Evolutionary conservation across 2,888 invertebrate genomes (phyloP), one percentile per base, ranked within the genome.

Genomic region (Apamea sordens): DNA sequence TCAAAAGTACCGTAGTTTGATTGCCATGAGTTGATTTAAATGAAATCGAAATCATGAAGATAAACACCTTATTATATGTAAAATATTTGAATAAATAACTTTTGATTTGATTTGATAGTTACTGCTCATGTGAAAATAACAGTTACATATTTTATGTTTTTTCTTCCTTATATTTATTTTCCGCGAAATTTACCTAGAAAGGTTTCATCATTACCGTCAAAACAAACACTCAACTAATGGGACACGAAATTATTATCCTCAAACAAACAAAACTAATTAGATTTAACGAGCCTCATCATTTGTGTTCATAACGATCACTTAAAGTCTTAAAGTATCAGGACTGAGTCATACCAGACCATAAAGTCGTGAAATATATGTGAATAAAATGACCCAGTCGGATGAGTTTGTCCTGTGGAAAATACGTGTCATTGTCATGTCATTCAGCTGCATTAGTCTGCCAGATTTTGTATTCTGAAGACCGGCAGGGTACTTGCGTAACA

Each of bases 261-360:
- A 63, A 71, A 74, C 50, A 59, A 64, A 78, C 41, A 56, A 71
- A 77, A 59, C 74, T 61, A 77, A 84, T 82, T 71, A 65, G 2
- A n/a, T 59, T 82, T 84, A 47, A 84, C 53, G 82, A 77, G 50
- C 28, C 11, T n/a, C 67, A 64, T 83, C 44, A 79, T 72, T 68
- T 61, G 59, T 50, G 50, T 47, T 75, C 50, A 73, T 74, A 81
- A 85, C 53, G 56, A 61, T 47, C 67, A 77, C 24, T 77, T 80
- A 41, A 21, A n/a, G 21, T 53, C n/a, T n/a, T n/a, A n/a, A n/a
- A n/a, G n/a, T n/a, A 67, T 63, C 15, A 24, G 4, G 56, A 73
- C 41, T 8, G 76, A 67, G 24, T 77, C 71, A 74, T 18, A n/a
- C 4, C 5, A 59, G 53, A 18, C 36, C 53, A 41, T 69, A 50